Evolutionary conservation across 1,140 invertebrate species (phyloP).

Genomic region (Pogonognathellus flavescens): DNA sequence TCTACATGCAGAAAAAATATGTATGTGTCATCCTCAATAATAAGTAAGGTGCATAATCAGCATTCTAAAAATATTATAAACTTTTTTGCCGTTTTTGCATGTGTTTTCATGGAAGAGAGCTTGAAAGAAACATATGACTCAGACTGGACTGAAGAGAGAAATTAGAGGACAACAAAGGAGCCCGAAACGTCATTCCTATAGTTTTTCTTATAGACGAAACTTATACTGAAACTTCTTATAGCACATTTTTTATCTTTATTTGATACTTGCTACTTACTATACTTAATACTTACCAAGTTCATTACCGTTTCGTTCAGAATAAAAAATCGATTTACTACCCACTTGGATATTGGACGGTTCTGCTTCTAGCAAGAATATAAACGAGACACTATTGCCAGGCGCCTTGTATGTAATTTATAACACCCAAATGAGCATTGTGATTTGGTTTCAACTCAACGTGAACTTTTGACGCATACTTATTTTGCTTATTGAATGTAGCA

Average conservation of each 20-base stretch:
- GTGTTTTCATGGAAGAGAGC: not conserved
- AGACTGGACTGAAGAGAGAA: not conserved
- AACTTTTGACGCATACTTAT: no score
- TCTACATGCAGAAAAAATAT: not conserved
- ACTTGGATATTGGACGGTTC: no score
- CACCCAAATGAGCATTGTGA: no score
- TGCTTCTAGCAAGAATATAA: no score
- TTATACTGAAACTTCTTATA: not conserved
- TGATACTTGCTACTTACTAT: no score
- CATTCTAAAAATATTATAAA: not conserved
- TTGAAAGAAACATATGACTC: not conserved
- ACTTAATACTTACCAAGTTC: no score
- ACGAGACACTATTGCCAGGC: no score
- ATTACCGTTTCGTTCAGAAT: not conserved
- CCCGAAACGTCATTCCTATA: not conserved
- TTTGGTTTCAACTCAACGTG: no score
- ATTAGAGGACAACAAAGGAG: constrained; percentile 5
- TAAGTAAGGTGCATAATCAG: not conserved
- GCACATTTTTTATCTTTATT: not conserved
- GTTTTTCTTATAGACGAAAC: not conserved
- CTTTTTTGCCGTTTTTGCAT: constrained; percentile 5
- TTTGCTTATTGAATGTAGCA: no score
- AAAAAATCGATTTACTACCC: not conserved
- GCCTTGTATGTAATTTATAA: no score
- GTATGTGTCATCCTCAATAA: not conserved